Conservation (phyloP, 2,113 vertebrate genomes). For the Neodontobutis hainanensis region DNA sequence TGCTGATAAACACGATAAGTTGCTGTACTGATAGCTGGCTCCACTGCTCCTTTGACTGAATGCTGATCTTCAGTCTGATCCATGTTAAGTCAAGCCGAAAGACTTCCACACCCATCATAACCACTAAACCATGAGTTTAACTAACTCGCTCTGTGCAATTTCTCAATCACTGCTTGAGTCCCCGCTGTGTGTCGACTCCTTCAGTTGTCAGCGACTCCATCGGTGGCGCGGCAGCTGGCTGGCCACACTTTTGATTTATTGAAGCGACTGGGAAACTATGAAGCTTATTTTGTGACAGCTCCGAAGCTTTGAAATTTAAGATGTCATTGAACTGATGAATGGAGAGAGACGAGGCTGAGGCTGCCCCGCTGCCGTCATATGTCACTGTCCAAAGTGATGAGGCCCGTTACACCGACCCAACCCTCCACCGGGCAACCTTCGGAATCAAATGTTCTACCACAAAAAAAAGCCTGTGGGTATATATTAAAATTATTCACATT, state of each 20-base stretch:
- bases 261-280: constrained; percentile 69
- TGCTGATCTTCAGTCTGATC: neutral
- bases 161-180: constrained; percentile 34
- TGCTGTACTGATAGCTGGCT: neutral
- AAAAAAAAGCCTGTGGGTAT: constrained; percentile 1
- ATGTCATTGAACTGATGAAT: constrained; percentile 77
- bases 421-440: constrained; percentile 25
- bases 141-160: constrained; percentile 14
- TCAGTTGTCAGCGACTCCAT: constrained; percentile 34
- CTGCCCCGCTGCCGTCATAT: constrained; percentile 59
- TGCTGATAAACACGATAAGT: constrained; percentile 8
- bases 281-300: constrained; percentile 76
- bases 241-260: constrained; percentile 69
- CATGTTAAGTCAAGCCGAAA: neutral
- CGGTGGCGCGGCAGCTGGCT: constrained; percentile 40
- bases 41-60: neutral
- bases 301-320: constrained; percentile 75
- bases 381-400: constrained; percentile 78
- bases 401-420: constrained; percentile 7
- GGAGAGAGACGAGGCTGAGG: constrained; percentile 58
- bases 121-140: neutral
- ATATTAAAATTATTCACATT: constrained; percentile 19
- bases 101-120: constrained; percentile 10
- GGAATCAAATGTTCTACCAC: constrained; percentile 17
- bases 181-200: neutral